A percentile compares a stretch with the other conserved stretches of the same genome.
Evolutionary conservation across 1,140 invertebrate species (phyloP).

Genomic region (Dreissena polymorpha): DNA sequence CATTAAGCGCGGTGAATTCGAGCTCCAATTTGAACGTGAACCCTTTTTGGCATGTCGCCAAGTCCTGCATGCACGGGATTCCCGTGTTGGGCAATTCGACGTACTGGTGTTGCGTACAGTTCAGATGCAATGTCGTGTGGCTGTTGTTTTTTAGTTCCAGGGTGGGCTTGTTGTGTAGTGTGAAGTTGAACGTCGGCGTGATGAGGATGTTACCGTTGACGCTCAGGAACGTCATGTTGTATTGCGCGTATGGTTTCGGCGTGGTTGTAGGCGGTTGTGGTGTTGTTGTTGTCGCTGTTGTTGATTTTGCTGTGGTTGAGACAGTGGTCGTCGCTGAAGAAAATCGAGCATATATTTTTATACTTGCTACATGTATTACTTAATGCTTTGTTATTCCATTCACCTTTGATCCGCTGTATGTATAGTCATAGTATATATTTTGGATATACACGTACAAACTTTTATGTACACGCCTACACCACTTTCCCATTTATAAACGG

Average conservation of each 20-base stretch:
- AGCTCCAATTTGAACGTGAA: slow-evolving; percentile 51
- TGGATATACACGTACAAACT: no score
- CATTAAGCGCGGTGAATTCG: slow-evolving; percentile 21
- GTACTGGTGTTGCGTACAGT: slow-evolving; percentile 43
- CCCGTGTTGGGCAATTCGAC: slow-evolving; percentile 41
- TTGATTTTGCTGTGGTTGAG: neutral
- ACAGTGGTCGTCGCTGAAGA: neutral
- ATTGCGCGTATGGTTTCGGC: neutral
- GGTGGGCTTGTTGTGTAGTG: slow-evolving; percentile 25
- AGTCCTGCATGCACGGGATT: slow-evolving; percentile 36
- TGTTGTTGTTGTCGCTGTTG: neutral
- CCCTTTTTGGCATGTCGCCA: slow-evolving; percentile 30
- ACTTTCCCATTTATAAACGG: no score
- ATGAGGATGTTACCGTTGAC: slow-evolving; percentile 29
- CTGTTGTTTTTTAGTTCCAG: slow-evolving; percentile 43
- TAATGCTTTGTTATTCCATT: neutral
- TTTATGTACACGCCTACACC: no score
- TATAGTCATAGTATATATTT: no score
- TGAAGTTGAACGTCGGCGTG: slow-evolving; percentile 52
- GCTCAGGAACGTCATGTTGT: slow-evolving; percentile 43
- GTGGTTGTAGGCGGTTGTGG: slow-evolving; percentile 11
- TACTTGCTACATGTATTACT: neutral
- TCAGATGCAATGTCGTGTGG: slow-evolving; percentile 19
- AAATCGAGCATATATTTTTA: neutral
- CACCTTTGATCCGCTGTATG: neutral